These are phyloP conservation scores for Callaeas wilsoni DNA, from an alignment of 2,113 vertebrate genomes.

Conservation along the genomic window DNA sequence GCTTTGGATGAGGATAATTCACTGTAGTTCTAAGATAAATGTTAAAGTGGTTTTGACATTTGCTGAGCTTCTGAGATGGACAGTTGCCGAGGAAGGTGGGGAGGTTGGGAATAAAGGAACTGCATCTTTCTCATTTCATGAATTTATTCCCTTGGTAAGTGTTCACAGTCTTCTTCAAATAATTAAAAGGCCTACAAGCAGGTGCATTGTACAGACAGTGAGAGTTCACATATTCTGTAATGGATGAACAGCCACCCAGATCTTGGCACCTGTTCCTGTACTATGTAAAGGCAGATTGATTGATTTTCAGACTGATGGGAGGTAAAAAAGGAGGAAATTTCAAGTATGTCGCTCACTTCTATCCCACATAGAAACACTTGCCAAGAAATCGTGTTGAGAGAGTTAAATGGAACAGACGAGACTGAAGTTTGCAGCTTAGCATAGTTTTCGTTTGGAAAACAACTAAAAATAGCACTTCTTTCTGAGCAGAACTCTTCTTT, in stretches of 20 bases:
- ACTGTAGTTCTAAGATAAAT: not conserved
- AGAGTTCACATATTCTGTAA: not conserved
- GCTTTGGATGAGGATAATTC: not conserved
- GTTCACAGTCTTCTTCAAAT: not conserved
- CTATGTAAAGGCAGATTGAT: not conserved
- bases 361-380: not conserved
- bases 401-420: not conserved
- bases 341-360: not conserved
- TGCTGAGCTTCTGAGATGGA: fast-evolving
- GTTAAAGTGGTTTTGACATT: too few relatives aligned
- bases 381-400: not conserved
- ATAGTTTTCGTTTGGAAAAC: not conserved
- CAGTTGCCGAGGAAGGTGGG: not conserved
- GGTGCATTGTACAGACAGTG: not conserved
- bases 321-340: not conserved
- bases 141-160: not conserved
- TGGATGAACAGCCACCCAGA: not conserved
- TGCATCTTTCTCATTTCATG: not conserved
- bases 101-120: not conserved
- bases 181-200: not conserved
- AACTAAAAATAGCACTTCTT: conserved; percentile 37
- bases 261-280: not conserved
- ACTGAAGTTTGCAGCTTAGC: not conserved
- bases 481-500: not conserved
- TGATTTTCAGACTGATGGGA: not conserved